Base-by-base conservation (phyloP, 2,888 invertebrate species). In the Elysia crispata region DNA sequence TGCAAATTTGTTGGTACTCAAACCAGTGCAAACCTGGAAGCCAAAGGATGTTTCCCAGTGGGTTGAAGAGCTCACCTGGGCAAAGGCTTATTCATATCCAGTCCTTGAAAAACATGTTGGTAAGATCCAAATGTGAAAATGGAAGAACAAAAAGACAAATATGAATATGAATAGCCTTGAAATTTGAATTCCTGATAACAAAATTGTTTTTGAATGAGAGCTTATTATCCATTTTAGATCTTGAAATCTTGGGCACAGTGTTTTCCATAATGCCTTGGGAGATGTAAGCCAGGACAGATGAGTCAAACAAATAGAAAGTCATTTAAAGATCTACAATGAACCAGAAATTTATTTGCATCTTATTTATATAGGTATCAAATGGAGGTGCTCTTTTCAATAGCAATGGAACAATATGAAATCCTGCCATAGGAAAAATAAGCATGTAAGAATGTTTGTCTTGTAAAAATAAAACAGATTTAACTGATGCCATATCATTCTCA, bases 51-150 rank as follows among this genome's bases (percentile, higher is more conserved):
- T 90, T 0, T 82, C 76, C 20, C 31, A 83, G 3, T 90, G 90
- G 90, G 78, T 90, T 54, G 79, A 78, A 57, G 86, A 87, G 23
- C 82, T 89, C 77, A 86, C 87, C 1, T 88, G 90, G 89, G 88
- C 89, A 30, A 79, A 85, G n/a, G 76, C 76, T 0, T 89, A 89
- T 82, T 83, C 82, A 25, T 77, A 81, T n/a, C 74, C 75, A 41
- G 87, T 86, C 13, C 66, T 67, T 30, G 82, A 86, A 31, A 83
- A 85, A 66, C 66, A 81, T 31, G 85, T 90, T 50, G 87, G 89
- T 88, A 81, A 79, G 82, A 81, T 6, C 11, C 41, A 6, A 3
- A 41, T 41, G 41, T 6, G 11, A 11, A 41, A 41, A 11, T 41
- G 3, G 3, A 41, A 41, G 11, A 6, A 41, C 11, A 41, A 6